A percentile compares a stretch with the other conserved stretches of the same genome.
Evolutionary conservation across 2,888 invertebrate genomes (phyloP).

Genomic region (Mayetiola destructor): DNA sequence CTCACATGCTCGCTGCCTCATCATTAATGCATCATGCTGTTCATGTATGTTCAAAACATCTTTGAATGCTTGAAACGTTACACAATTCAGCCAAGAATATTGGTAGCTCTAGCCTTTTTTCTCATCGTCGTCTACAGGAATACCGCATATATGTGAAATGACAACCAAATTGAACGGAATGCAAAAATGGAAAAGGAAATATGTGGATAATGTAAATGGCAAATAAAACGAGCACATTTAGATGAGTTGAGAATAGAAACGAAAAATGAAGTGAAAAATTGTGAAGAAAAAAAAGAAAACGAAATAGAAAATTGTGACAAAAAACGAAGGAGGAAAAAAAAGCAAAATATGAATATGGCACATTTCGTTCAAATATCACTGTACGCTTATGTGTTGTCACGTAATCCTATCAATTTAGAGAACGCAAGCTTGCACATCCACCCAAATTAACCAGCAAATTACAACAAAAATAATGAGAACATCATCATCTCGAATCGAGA

Average conservation of each 20-base stretch:
- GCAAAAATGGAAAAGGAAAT: no score
- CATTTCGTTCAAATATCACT: conserved; percentile 4
- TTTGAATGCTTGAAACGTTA: no score
- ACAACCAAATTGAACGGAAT: neutral
- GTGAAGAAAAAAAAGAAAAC: neutral
- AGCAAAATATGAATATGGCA: conserved; percentile 1
- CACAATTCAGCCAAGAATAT: no score
- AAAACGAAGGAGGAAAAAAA: neutral
- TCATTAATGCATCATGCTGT: conserved; percentile 9
- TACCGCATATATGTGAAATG: no score
- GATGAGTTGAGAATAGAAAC: neutral
- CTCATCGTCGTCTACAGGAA: no score
- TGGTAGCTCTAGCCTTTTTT: no score
- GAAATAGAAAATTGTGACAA: neutral
- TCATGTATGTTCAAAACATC: conserved; percentile 6
- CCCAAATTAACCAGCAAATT: conserved; percentile 13
- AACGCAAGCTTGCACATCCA: conserved; percentile 12
- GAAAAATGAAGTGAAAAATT: neutral
- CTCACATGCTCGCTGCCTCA: conserved; percentile 4
- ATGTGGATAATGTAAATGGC: no score
- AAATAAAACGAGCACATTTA: no score
- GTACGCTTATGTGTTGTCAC: conserved; percentile 4
- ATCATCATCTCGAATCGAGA: no score
- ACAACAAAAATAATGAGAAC: no score
- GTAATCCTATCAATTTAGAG: conserved; percentile 11